Percentiles rank a stretch among this genome's conserved stretches.
These are phyloP conservation scores for Hymenopus coronatus DNA, from an alignment of 2,888 invertebrate species.

Conservation along the genomic window DNA sequence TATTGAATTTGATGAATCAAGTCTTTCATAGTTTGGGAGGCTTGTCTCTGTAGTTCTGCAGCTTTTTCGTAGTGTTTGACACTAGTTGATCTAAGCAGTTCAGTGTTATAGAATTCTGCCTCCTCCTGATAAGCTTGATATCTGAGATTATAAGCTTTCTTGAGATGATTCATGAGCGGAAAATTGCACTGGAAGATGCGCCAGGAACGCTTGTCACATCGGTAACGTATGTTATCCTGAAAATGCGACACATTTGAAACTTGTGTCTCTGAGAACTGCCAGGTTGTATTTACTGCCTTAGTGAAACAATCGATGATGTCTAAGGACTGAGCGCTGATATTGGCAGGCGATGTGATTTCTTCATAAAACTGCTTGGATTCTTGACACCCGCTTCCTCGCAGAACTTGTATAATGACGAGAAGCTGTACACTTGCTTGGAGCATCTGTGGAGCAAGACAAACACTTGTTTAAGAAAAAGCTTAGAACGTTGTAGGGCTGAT, in stretches of 20 bases:
- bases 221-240: background rate
- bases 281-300: background rate
- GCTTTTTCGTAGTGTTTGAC: background rate
- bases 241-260: background rate
- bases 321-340: background rate
- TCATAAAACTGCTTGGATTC: background rate
- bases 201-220: background rate
- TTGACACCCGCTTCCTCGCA: background rate
- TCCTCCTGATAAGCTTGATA: background rate
- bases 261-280: background rate
- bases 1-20: background rate
- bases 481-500: too few species aligned
- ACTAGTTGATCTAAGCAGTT: background rate
- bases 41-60: background rate
- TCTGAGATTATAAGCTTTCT: background rate
- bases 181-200: background rate
- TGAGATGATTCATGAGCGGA: background rate
- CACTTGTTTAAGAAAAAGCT: too few species aligned
- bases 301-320: background rate
- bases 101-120: background rate
- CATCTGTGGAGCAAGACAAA: background rate
- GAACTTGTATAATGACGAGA: background rate
- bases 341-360: background rate
- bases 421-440: background rate
- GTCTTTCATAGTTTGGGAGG: background rate